These are phyloP conservation scores for Lasaia peninsularis DNA, from an alignment of 1,140 invertebrate species.

Conservation along the genomic window DNA sequence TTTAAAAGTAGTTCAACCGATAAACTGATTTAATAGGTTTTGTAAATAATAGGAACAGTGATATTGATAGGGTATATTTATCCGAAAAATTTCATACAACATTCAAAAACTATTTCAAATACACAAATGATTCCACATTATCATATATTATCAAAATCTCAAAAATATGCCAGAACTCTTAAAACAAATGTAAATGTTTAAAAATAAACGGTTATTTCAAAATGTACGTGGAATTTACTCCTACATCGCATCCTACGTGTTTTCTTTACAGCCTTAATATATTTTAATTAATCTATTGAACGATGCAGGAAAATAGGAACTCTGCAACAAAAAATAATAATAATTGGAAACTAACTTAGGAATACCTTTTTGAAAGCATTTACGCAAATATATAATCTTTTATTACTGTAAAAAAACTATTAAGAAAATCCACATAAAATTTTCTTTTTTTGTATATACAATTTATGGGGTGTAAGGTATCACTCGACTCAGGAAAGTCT, in stretches of 20 bases:
- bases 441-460: no score
- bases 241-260: conserved; percentile 39
- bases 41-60: neutral
- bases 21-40: no score
- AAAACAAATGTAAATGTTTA: conserved; percentile 66
- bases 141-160: conserved; percentile 56
- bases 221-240: conserved; percentile 51
- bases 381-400: no score
- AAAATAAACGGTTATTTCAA: conserved; percentile 58
- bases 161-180: conserved; percentile 62
- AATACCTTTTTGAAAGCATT: no score
- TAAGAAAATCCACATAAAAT: no score
- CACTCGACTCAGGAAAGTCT: no score
- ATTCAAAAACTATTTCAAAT: conserved; percentile 64
- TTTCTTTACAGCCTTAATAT: conserved; percentile 18
- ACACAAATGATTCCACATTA: conserved; percentile 64
- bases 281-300: conserved; percentile 3
- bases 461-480: no score
- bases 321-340: conserved; percentile 11
- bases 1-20: neutral
- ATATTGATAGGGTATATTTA: conserved; percentile 30
- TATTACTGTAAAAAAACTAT: no score
- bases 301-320: neutral
- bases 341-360: no score
- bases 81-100: conserved; percentile 68